Conservation (phyloP, 2,113 vertebrate species). For the Callorhinus ursinus region DNA sequence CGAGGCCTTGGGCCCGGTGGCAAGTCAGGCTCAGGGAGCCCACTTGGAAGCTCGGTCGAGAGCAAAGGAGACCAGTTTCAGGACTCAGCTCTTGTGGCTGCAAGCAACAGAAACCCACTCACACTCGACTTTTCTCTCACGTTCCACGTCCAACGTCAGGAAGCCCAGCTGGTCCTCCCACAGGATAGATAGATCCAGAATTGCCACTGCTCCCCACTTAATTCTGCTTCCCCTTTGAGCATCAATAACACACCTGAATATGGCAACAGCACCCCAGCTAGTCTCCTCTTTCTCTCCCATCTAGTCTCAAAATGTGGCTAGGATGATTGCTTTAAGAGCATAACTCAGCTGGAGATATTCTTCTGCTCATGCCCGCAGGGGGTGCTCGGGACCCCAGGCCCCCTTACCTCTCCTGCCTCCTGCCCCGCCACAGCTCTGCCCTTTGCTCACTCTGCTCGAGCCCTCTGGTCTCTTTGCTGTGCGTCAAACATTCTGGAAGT, state of each 20-base stretch:
- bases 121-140: not conserved
- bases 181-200: not conserved
- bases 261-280: not conserved
- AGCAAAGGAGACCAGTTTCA: not conserved
- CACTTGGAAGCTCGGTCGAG: not conserved
- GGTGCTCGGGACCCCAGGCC: rapidly evolving
- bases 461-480: too few relatives aligned
- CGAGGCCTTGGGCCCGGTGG: not conserved
- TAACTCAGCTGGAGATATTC: too few relatives aligned
- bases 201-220: rapidly evolving
- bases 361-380: not conserved
- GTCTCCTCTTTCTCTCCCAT: not conserved
- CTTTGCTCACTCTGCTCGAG: not conserved
- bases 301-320: not conserved
- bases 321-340: not conserved
- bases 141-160: not conserved
- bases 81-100: not conserved
- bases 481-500: not conserved
- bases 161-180: not conserved
- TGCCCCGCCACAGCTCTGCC: not conserved
- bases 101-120: not conserved
- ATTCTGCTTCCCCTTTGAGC: not conserved
- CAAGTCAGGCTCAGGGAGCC: not conserved
- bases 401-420: not conserved
- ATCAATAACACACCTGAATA: not conserved